Evolutionary conservation across 1,140 invertebrate genomes (phyloP).

Genomic region (Cyclina sinensis): DNA sequence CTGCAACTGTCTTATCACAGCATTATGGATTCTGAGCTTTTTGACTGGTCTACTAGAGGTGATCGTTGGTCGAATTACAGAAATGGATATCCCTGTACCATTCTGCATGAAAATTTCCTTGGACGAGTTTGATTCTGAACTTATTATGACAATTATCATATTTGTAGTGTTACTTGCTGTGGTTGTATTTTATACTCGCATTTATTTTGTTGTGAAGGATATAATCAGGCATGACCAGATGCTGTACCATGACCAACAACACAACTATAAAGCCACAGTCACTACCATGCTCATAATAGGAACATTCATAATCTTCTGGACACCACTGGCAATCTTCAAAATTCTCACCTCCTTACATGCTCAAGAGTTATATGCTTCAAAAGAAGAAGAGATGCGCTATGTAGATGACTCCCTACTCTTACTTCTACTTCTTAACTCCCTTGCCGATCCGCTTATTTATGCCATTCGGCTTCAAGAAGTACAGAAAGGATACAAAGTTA

Average conservation of each 20-base stretch:
- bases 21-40: slow-evolving; percentile 88
- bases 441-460: slow-evolving; percentile 91
- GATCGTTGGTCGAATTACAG: slow-evolving; percentile 66
- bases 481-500: slow-evolving; percentile 69
- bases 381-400: background rate
- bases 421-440: slow-evolving; percentile 90
- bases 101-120: slow-evolving; percentile 85
- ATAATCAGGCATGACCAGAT: background rate
- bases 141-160: slow-evolving; percentile 82
- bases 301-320: slow-evolving; percentile 90
- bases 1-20: slow-evolving; percentile 90
- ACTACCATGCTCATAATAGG: slow-evolving; percentile 91
- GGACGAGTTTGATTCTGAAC: slow-evolving; percentile 76
- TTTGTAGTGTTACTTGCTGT: slow-evolving; percentile 85
- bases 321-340: slow-evolving; percentile 88
- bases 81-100: no score
- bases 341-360: slow-evolving; percentile 41
- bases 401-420: slow-evolving; percentile 42
- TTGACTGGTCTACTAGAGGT: slow-evolving; percentile 86
- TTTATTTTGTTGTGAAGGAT: slow-evolving; percentile 43
- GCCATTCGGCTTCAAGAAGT: slow-evolving; percentile 90
- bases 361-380: background rate
- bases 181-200: slow-evolving; percentile 70
- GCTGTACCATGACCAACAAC: background rate
- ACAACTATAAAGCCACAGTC: slow-evolving; percentile 89